Percentiles rank a stretch among this genome's conserved stretches.
Evolutionary conservation across 2,113 vertebrate genomes (phyloP).

Genomic region (Lepisosteus oculatus): DNA sequence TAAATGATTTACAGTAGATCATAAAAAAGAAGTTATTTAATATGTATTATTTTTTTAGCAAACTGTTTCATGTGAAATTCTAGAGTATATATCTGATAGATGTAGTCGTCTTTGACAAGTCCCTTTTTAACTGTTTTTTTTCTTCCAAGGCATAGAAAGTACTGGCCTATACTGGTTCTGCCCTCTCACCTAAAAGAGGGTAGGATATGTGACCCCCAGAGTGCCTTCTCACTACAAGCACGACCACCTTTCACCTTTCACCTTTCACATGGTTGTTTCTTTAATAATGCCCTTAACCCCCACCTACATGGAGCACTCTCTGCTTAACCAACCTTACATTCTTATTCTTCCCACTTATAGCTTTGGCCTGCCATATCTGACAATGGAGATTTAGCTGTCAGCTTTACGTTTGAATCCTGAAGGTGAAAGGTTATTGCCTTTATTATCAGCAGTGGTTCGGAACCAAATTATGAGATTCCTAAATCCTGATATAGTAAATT

Average conservation of each 20-base stretch:
- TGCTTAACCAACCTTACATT: neutral
- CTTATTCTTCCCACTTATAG: neutral
- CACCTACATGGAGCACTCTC: constrained; percentile 7
- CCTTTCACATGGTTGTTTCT: constrained; percentile 20
- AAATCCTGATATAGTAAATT: neutral
- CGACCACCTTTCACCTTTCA: constrained; percentile 25
- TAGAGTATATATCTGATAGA: constrained; percentile 13
- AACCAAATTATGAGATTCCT: neutral
- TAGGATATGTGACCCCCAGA: constrained; percentile 17
- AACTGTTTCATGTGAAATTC: too few species aligned
- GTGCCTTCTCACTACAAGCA: constrained; percentile 3
- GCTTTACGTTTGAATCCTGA: neutral
- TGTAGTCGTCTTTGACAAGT: constrained; percentile 22
- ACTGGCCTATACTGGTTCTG: neutral
- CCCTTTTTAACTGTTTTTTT: constrained; percentile 2
- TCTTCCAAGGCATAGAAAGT: neutral
- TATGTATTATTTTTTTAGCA: too few species aligned
- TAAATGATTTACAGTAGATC: too few species aligned
- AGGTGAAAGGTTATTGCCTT: neutral
- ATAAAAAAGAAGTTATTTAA: too few species aligned
- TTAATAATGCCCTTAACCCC: constrained; percentile 13
- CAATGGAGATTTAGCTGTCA: neutral
- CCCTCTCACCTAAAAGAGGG: constrained; percentile 19
- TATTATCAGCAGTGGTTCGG: neutral
- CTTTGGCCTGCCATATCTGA: constrained; percentile 18